These are phyloP conservation scores for Odontomyia ornata DNA, from an alignment of 2,888 invertebrate genomes.

Conservation along the genomic window DNA sequence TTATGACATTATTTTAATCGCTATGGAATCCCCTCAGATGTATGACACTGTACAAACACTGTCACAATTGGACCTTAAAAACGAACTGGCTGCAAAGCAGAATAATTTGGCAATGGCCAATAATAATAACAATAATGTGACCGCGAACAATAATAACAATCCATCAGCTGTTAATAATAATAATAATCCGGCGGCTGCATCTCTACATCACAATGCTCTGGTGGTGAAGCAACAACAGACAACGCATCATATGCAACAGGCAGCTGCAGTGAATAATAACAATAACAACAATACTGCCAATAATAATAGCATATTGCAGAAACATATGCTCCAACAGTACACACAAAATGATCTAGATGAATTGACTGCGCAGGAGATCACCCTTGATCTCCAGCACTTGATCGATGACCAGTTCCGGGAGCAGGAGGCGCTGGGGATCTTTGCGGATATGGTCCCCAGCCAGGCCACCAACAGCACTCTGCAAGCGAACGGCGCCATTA, in stretches of 20 bases:
- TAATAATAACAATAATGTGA: conserved; percentile 54
- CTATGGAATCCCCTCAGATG: conserved; percentile 66
- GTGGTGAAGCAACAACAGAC: conserved; percentile 62
- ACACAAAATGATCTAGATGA: conserved; percentile 86
- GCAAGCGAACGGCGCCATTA: conserved; percentile 62
- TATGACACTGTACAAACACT: conserved; percentile 65
- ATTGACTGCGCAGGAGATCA: conserved; percentile 91
- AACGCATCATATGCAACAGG: conserved; percentile 63
- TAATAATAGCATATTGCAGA: conserved; percentile 67
- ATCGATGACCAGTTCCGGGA: conserved; percentile 94
- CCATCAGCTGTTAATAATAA: conserved; percentile 41
- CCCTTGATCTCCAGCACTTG: conserved; percentile 88
- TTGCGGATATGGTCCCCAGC: conserved; percentile 79
- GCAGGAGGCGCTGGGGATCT: conserved; percentile 76
- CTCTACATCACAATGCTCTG: conserved; percentile 55
- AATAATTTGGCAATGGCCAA: conserved; percentile 61
- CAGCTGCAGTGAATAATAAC: conserved; percentile 56
- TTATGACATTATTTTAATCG: conserved; percentile 50
- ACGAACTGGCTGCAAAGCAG: conserved; percentile 56
- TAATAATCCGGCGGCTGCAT: conserved; percentile 45
- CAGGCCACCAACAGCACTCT: conserved; percentile 55
- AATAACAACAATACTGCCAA: conserved; percentile 52
- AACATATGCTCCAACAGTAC: conserved; percentile 74
- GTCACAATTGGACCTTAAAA: conserved; percentile 64
- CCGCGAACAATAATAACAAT: conserved; percentile 50